Conservation (phyloP, 2,888 invertebrate species). For the Fragum sueziense region DNA sequence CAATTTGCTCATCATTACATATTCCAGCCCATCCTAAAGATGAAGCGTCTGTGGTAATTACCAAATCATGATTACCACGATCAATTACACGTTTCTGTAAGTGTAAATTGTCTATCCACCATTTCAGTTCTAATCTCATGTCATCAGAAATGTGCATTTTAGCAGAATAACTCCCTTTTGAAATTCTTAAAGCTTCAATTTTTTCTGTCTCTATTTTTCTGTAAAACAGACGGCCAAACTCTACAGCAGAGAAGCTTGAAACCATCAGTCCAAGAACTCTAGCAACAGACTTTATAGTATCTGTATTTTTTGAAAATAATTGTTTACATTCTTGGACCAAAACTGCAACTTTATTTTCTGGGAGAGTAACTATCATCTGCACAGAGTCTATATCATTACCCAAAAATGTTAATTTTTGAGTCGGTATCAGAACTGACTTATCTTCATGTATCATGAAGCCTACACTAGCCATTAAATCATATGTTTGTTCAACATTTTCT, state of each 20-base stretch:
- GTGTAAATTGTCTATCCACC: conserved; percentile 28
- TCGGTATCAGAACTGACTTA: conserved; percentile 50
- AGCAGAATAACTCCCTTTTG: conserved; percentile 14
- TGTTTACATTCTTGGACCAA: conserved; percentile 4
- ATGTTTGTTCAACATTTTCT: too few species aligned
- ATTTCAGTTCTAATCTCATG: conserved; percentile 19
- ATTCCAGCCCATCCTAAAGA: conserved; percentile 27
- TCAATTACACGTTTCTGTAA: background rate
- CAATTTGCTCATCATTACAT: conserved; percentile 6
- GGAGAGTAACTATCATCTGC: conserved; percentile 50
- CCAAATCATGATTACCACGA: conserved; percentile 11
- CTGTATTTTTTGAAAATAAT: conserved; percentile 6
- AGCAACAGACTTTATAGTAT: conserved; percentile 14
- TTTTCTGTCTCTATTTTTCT: conserved; percentile 26
- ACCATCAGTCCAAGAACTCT: conserved; percentile 26
- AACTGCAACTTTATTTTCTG: conserved; percentile 14
- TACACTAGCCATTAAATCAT: conserved; percentile 32
- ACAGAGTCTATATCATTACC: too few species aligned
- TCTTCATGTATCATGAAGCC: conserved; percentile 20
- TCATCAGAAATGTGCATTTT: background rate
- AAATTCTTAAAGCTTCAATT: conserved; percentile 26
- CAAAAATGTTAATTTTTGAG: conserved; percentile 32
- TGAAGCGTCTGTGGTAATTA: background rate
- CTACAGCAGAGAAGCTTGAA: conserved; percentile 22
- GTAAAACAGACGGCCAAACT: conserved; percentile 23